Base-by-base conservation (phyloP, 2,113 vertebrate species). In the Rynchops niger region DNA sequence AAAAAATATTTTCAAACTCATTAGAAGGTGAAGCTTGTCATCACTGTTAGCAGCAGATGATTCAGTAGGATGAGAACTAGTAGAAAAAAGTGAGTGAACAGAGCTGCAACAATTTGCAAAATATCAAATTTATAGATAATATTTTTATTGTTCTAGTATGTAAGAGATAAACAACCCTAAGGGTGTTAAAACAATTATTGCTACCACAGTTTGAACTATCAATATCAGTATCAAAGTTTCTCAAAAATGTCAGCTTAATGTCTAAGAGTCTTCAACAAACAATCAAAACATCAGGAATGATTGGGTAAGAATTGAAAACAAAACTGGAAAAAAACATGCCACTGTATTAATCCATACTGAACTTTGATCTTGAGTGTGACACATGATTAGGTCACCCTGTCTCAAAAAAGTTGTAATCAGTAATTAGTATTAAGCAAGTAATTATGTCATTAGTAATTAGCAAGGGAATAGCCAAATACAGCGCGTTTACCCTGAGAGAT, bases 1-100 rank as follows among this genome's bases (percentile, higher is more conserved):
- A 78, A 95, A 93, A 86, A 67, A 30, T 82, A 88, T 80, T 95
- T 92, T 93, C 45, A 50, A 78, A 81, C 27, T 90, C 34, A 49
- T 83, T 83, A 69, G 52, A 67, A 79, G 66, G 61, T 56, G 74
- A 52, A 91, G 32, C 32, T 88, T 88, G 59, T 83, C 76, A 88
- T 88, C 74, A 72, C 9, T 65, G 70, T n/a, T 88, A 95, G 71
- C 7, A 89, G 47, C 58, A 90, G 67, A 93, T 83, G 88, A 89
- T 80, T 78, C 72, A 58, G 55, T 80, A 80, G 52, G 38, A 76
- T 83, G 47, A 83, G 25, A 77, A 83, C 58, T 56, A 71, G 45
- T 56, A 58, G 52, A 18, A 81, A 66, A 40, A 86, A 80, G 55
- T 8, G 23, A 81, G 32, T 55, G 22, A 82, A 55, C 11, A 52